Evolutionary conservation across 2,888 invertebrate genomes (phyloP), one percentile per base, ranked within the genome.

Genomic region (Dryococelus australis): DNA sequence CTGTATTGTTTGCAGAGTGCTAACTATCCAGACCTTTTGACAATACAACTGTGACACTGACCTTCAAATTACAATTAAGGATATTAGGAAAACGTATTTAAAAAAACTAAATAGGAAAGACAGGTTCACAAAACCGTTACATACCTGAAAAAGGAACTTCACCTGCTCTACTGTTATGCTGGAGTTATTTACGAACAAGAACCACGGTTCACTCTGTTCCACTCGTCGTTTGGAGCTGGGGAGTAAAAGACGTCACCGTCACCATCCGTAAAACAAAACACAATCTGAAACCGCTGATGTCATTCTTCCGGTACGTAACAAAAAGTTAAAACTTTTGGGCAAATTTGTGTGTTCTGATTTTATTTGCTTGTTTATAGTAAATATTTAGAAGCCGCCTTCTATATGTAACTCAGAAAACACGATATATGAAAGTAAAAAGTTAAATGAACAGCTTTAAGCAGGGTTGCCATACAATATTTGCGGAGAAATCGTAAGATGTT

Each of bases 281-380:
- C 87, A 86, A 86, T 87, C 86, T 86, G 87, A 83, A 84, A 87
- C 86, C n/a, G 65, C 65, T 47, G 43, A 87, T 84, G 87, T 87
- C 65, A 78, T 86, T 78, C 78, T 78, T 65, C 85, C 85, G 85
- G 85, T 85, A n/a, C 53, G 51, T 85, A 28, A 85, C n/a, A 47
- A 47, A 5, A 43, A 9, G n/a, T n/a, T 35, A 43, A 35, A 83
- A 81, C 24, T 12, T 28, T 80, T 13, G 16, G 5, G 24, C 6
- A 8, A 24, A 83, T 43, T 24, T 27, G 43, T 35, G 24, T 43
- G 43, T n/a, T 83, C 24, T 28, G 26, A 43, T 24, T 16, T 27
- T 16, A 83, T 83, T 16, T 27, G 20, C 35, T 27, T 20, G 27
- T 43, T 83, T 83, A 8, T 65, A 0, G 83, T 35, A 83, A 80